A percentile compares a stretch with the other conserved stretches of the same genome.
Evolutionary conservation across 1,140 invertebrate species (phyloP).

Genomic region (Drosophila murphyi): DNA sequence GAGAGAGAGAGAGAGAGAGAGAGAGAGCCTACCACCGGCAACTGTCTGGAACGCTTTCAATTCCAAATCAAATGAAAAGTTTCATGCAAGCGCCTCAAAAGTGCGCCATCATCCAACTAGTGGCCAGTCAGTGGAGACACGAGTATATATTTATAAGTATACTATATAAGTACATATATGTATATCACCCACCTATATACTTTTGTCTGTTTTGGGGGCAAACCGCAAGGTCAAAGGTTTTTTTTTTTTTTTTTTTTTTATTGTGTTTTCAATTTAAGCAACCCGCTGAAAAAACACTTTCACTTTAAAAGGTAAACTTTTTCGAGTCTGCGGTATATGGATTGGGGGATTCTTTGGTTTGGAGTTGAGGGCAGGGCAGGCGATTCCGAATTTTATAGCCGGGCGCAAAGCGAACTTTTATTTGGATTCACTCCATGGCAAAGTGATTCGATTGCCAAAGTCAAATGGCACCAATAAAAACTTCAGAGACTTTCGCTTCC

Average conservation of each 20-base stretch:
- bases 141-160: constrained; percentile 1
- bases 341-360: not conserved
- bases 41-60: constrained; percentile 58
- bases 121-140: constrained; percentile 5
- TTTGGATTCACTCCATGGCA: constrained; percentile 27
- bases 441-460: constrained; percentile 56
- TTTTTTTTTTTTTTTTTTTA: constrained; percentile 42
- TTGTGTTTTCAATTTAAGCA: constrained; percentile 49
- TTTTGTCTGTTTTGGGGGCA: constrained; percentile 2
- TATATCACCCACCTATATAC: not conserved
- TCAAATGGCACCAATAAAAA: constrained; percentile 66
- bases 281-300: constrained; percentile 40
- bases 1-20: not conserved
- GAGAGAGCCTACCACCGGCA: constrained; percentile 16
- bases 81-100: constrained; percentile 39
- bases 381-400: constrained; percentile 41
- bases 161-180: constrained; percentile 5
- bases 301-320: constrained; percentile 58
- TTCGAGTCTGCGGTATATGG: not conserved
- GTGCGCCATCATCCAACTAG: constrained; percentile 40
- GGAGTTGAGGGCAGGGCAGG: not conserved
- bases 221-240: constrained; percentile 62
- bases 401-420: constrained; percentile 48
- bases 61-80: constrained; percentile 70
- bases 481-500: constrained; percentile 39